Evolutionary conservation across 2,888 invertebrate species (phyloP), one percentile per base, ranked within the genome.

Genomic region (Pandemis heparana): DNA sequence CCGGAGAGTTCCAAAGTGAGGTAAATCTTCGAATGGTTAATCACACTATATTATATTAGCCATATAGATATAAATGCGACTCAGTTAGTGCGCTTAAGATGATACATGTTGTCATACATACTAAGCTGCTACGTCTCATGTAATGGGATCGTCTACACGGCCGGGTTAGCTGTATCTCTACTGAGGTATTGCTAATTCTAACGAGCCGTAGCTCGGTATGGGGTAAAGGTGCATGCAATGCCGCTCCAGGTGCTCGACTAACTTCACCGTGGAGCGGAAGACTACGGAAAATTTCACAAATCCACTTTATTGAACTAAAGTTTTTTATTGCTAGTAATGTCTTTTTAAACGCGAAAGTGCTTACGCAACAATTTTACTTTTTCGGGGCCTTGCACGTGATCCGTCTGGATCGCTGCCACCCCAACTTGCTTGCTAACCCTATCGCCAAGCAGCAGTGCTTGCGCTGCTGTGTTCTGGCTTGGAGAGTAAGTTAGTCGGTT

Each of bases 211-310:
- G 32, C 23, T 3, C 46, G 23, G 9, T 32, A 32, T 7, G 14
- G 7, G 60, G 38, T 43, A 32, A 63, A 63, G 32, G n/a, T 46
- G 43, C 23, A 32, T 12, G 63, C 32, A 46, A 46, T 63, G 8
- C 46, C 23, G 9, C 14, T 14, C 43, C 18, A 18, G 23, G 14
- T 39, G 38, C 56, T 23, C 23, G 6, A 18, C 38, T 60, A 38
- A 32, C 60, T 60, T 60, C 60, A 60, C 1, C 38, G 8, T 39
- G 38, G 60, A n/a, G 10, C 38, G 23, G 56, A 56, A 46, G 53
- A n/a, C 65, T 60, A 63, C 56, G 68, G 51, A 70, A 70, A 70
- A 60, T 39, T 39, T n/a, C 1, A 16, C 41, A 18, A 16, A 41
- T 16, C 1, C 62, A 10, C 18, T 41, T 39, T 56, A 56, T 56